Conservation (phyloP, 1,140 invertebrate genomes). For the Dendroctonus ponderosae region DNA sequence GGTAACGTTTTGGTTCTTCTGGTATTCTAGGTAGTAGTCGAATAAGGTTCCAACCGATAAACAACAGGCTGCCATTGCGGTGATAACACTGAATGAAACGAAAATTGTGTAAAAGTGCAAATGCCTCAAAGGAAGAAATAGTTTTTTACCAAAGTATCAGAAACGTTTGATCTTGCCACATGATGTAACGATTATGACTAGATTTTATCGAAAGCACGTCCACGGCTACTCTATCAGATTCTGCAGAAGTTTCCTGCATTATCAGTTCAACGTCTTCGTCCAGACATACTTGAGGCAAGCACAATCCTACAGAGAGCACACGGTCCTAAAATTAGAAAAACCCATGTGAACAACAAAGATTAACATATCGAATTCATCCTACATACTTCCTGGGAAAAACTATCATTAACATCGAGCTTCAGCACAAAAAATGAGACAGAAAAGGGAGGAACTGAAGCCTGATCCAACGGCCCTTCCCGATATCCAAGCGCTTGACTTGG, state of each 20-base stretch:
- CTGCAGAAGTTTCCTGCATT: conserved; percentile 56
- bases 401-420: conserved; percentile 42
- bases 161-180: conserved; percentile 68
- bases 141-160: conserved; percentile 67
- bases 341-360: neutral
- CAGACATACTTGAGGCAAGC: conserved; percentile 67
- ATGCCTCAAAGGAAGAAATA: neutral
- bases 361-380: neutral
- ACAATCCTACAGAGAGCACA: conserved; percentile 68
- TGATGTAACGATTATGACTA: conserved; percentile 64
- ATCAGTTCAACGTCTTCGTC: conserved; percentile 61
- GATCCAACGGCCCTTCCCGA: conserved; percentile 38
- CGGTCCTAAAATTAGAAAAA: conserved; percentile 51
- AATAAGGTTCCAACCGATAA: conserved; percentile 63
- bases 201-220: conserved; percentile 61
- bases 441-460: conserved; percentile 44
- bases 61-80: conserved; percentile 55
- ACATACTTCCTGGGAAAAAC: conserved; percentile 42
- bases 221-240: conserved; percentile 50
- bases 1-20: conserved; percentile 36
- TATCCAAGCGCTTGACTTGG: conserved; percentile 41
- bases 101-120: conserved; percentile 10
- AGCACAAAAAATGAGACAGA: conserved; percentile 44
- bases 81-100: conserved; percentile 57
- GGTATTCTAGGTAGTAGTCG: conserved; percentile 51